Evolutionary conservation across 2,888 invertebrate species (phyloP).

Genomic region (Cephus pygmeus): DNA sequence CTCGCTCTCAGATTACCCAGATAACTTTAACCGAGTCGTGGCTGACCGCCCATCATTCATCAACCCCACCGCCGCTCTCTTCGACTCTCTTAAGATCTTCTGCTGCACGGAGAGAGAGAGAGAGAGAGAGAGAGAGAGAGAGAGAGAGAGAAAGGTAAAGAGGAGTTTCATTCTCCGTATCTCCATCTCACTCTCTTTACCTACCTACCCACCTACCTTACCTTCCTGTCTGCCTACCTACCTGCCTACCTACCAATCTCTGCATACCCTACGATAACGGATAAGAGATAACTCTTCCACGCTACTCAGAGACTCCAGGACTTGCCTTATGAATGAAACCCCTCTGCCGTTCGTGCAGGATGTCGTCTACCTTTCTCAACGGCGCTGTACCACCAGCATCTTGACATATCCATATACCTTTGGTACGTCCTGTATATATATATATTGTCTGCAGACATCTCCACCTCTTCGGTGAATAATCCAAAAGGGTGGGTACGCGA

Average conservation of each 20-base stretch:
- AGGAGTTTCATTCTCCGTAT: not conserved
- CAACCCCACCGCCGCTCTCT: conserved; percentile 45
- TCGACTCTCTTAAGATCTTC: conserved; percentile 7
- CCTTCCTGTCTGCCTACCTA: not conserved
- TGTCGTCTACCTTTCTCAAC: not conserved
- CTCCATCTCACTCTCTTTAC: not conserved
- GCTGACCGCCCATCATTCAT: conserved; percentile 62
- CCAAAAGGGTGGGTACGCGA: not conserved
- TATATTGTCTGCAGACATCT: not conserved
- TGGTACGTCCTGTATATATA: not conserved
- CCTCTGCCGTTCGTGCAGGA: not conserved
- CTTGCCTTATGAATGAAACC: conserved; percentile 23
- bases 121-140: not conserved
- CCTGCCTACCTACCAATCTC: not conserved
- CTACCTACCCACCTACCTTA: conserved; percentile 12
- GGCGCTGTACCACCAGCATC: not conserved
- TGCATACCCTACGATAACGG: conserved; percentile 26
- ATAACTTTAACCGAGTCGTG: conserved; percentile 60
- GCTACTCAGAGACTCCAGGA: not conserved
- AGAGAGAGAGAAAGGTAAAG: not conserved
- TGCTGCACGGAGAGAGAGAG: not conserved
- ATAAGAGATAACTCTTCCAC: conserved; percentile 20
- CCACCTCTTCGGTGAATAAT: not conserved
- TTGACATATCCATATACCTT: not conserved
- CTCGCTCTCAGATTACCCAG: conserved; percentile 60